Evolutionary conservation across 2,113 vertebrate species (phyloP).

Genomic region (Gopherus evgoodei): DNA sequence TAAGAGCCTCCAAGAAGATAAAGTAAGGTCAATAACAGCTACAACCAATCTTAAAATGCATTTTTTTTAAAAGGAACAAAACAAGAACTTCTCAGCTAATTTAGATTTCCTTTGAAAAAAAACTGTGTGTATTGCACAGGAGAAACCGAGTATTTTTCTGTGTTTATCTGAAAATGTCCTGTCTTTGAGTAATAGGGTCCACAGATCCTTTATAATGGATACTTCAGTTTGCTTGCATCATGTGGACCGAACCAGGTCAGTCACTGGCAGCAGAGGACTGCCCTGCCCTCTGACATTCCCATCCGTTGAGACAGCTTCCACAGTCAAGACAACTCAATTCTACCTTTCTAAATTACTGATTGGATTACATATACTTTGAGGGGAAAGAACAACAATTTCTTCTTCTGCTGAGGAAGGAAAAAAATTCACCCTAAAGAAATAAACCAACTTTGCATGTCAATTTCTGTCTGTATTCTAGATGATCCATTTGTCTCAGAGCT

Average conservation of each 20-base stretch:
- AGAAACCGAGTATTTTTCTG: not conserved
- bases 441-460: not conserved
- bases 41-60: not conserved
- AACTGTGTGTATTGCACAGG: not conserved
- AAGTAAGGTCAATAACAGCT: not conserved
- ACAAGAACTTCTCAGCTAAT: not conserved
- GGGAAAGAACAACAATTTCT: not conserved
- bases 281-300: not conserved
- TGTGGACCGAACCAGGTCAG: not conserved
- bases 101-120: rapidly evolving
- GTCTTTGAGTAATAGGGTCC: not conserved
- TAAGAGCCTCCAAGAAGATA: not conserved
- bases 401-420: not conserved
- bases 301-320: not conserved
- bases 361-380: not conserved
- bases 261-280: not conserved
- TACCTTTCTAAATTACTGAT: not conserved
- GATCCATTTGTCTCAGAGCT: not conserved
- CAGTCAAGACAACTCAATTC: not conserved
- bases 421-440: not conserved
- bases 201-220: not conserved
- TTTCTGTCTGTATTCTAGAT: not conserved
- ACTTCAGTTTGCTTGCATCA: not conserved
- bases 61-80: not conserved
- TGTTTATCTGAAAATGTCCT: not conserved